Conservation (phyloP, 2,113 vertebrate species). For the Poeciliopsis turrubarensis region DNA sequence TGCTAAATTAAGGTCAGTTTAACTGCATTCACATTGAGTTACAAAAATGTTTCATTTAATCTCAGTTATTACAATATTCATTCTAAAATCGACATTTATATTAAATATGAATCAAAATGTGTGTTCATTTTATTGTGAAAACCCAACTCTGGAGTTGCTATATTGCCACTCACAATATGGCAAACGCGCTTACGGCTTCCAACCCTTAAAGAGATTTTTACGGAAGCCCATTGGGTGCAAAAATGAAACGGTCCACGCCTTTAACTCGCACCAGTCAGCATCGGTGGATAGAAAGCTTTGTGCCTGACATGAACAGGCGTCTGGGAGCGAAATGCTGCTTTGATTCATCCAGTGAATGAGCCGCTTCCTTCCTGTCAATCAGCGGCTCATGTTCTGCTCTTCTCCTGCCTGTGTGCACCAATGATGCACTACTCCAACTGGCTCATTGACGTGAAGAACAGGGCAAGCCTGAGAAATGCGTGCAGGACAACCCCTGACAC, state of each 20-base stretch:
- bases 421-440: constrained; percentile 79
- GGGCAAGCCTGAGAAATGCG: constrained; percentile 69
- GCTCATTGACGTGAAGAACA: constrained; percentile 76
- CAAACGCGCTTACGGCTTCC: neutral
- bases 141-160: neutral
- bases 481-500: constrained; percentile 53
- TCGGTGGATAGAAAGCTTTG: constrained; percentile 21
- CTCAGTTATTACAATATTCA: no score
- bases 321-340: constrained; percentile 23
- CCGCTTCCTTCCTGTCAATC: neutral
- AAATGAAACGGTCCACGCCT: constrained; percentile 39
- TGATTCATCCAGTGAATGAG: constrained; percentile 16
- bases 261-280: constrained; percentile 11
- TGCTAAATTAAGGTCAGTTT: no score
- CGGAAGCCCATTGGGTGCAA: neutral
- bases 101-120: no score
- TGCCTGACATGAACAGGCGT: constrained; percentile 4
- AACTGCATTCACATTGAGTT: no score
- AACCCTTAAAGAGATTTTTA: neutral
- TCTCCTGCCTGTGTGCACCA: constrained; percentile 29
- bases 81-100: no score
- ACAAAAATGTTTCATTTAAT: no score
- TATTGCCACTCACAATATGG: neutral
- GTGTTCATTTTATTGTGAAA: neutral
- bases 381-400: constrained; percentile 36